phyloP scores from a whole-genome alignment of 2,797 vertebrate genomes.

The Podarcis siculus region DNA sequence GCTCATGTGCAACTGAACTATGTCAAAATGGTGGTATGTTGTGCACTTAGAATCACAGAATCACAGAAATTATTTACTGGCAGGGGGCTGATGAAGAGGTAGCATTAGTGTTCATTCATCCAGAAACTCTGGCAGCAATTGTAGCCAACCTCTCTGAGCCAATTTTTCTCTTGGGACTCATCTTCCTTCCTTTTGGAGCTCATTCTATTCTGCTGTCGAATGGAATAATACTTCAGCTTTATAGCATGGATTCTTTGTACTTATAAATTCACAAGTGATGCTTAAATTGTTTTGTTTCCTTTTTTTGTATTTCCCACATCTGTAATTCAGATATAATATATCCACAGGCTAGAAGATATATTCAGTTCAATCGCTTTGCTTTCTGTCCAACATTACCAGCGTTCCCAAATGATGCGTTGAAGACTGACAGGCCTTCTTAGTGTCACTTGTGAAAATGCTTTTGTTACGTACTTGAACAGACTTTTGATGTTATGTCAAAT shows the following conservation, averaged over 20 bases:
- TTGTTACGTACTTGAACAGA: neutral
- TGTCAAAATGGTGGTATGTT: conserved; percentile 39
- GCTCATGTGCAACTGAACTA: neutral
- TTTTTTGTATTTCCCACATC: neutral
- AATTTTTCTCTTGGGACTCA: conserved; percentile 29
- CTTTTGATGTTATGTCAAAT: neutral
- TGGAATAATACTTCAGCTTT: neutral
- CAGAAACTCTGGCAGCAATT: conserved; percentile 52
- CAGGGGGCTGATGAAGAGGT: conserved; percentile 39
- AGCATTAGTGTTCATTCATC: conserved; percentile 42
- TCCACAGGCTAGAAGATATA: neutral
- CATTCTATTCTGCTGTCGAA: neutral
- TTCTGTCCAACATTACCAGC: neutral
- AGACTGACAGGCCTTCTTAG: neutral
- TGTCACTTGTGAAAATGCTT: neutral
- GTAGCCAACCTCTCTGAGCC: conserved; percentile 48
- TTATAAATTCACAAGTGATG: neutral
- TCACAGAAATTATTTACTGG: conserved; percentile 40
- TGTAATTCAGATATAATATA: conserved; percentile 6
- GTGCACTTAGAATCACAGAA: neutral
- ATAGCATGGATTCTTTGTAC: neutral
- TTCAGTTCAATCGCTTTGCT: neutral
- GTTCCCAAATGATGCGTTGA: neutral
- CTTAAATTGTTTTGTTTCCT: neutral
- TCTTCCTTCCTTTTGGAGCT: conserved; percentile 48